Base-by-base conservation (phyloP, 2,888 invertebrate species). In the Emmelina monodactyla region DNA sequence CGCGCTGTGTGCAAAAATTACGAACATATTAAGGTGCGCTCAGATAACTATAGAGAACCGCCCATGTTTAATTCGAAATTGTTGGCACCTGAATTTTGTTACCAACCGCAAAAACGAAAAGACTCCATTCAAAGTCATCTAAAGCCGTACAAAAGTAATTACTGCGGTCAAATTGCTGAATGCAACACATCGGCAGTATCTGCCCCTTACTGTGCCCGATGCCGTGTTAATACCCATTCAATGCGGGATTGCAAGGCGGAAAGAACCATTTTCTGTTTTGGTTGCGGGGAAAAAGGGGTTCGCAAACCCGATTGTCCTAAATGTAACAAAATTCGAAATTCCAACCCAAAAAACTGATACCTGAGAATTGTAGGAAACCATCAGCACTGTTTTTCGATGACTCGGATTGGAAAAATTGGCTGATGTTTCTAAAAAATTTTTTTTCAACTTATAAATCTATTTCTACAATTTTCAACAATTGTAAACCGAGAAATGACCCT, bases 311-410 rank as follows among this genome's bases (percentile, higher is more conserved):
- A 42, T 2, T 45, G 43, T 12, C 33, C 41, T 10, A 15, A 28
- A 7, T 38, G 37, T n/a, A n/a, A n/a, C n/a, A n/a, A n/a, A n/a
- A n/a, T n/a, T n/a, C n/a, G n/a, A n/a, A n/a, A n/a, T n/a, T n/a
- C n/a, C 13, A 37, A 40, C 11, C 14, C 34, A 44, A 46, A 42
- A 46, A 44, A 43, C 44, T 44, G 35, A 33, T 4, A 33, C 29
- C 7, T 2, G 14, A 15, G 34, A 37, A 38, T 44, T 34, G 38
- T 22, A 34, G 14, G 25, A 16, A 29, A 14, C 6, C 2, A n/a
- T 29, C 10, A 4, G 15, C 22, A 29, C 22, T 11, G 29, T 31
- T 35, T 16, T 34, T 22, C 32, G 28, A 39, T 30, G 25, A 6
- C 10, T 10, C 6, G 6, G 44, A 43, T 12, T 43, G 42, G 41